A percentile compares a stretch with the other conserved stretches of the same genome.
These are phyloP conservation scores for Drosophila miranda DNA, from an alignment of 1,140 invertebrate species.

Conservation along the genomic window DNA sequence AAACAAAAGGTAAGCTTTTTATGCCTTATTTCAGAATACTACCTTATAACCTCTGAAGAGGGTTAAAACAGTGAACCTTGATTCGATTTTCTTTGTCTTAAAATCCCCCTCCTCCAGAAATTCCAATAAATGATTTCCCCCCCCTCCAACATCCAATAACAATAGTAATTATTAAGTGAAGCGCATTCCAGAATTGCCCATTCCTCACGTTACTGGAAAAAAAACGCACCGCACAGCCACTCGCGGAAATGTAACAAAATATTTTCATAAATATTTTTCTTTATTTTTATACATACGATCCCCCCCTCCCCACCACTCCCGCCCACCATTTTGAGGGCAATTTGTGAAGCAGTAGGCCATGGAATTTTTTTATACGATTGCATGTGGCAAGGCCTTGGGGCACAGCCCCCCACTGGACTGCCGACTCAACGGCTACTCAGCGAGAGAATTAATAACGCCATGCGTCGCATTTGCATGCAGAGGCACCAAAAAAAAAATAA, in stretches of 20 bases:
- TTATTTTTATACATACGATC: neutral
- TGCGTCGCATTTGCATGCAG: conserved; percentile 49
- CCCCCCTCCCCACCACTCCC: neutral
- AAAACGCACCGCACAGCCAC: neutral
- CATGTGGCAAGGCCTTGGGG: neutral
- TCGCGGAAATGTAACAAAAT: conserved; percentile 16
- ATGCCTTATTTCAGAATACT: no score
- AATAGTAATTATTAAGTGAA: neutral
- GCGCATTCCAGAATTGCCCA: neutral
- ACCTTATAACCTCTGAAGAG: no score
- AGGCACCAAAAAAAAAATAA: neutral
- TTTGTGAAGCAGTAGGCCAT: neutral
- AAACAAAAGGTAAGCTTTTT: no score
- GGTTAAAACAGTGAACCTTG: no score
- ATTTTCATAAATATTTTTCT: conserved; percentile 25
- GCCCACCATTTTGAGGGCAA: neutral
- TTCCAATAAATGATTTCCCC: no score
- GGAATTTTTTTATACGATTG: conserved; percentile 1
- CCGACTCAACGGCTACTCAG: conserved; percentile 64
- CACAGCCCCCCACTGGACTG: conserved; percentile 1
- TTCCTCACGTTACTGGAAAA: neutral
- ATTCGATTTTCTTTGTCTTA: no score
- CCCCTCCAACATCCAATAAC: no score
- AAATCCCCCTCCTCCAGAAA: no score
- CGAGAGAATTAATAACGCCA: conserved; percentile 63